These are phyloP conservation scores for Brachyhypopomus occidentalis DNA, from an alignment of 2,113 vertebrate genomes.

Conservation along the genomic window DNA sequence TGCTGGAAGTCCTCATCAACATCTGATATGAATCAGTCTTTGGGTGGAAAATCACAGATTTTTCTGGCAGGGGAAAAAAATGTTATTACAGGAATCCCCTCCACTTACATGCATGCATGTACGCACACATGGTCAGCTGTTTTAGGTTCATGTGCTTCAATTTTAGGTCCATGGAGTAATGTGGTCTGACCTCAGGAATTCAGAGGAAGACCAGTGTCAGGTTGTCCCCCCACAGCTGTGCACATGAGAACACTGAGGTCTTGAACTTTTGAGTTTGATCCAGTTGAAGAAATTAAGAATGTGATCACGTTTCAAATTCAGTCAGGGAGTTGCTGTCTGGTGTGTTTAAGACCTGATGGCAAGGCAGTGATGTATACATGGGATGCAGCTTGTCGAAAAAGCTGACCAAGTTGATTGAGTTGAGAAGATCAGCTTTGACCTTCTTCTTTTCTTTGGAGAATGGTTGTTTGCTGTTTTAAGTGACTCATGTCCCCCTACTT, in stretches of 20 bases:
- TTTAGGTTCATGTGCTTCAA: conserved; percentile 46
- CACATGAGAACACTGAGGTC: too few species aligned
- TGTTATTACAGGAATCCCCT: not conserved
- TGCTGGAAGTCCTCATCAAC: not conserved
- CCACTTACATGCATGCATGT: not conserved
- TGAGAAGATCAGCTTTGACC: too few species aligned
- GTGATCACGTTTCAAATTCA: too few species aligned
- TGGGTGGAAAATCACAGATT: not conserved
- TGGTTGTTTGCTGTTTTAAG: too few species aligned
- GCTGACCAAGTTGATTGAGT: too few species aligned
- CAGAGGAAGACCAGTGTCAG: not conserved
- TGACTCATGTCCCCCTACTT: too few species aligned
- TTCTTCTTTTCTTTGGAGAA: too few species aligned
- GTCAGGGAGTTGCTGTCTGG: not conserved
- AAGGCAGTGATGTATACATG: not conserved
- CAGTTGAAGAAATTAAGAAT: not conserved
- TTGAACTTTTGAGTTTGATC: not conserved
- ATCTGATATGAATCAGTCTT: not conserved
- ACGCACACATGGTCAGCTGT: conserved; percentile 51
- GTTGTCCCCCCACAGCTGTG: not conserved
- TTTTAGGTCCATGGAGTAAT: conserved; percentile 30
- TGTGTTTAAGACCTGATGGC: not conserved
- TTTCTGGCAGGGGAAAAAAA: not conserved
- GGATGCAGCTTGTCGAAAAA: too few species aligned
- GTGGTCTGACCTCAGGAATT: not conserved